phyloP scores from a whole-genome alignment of 64 coral and sea anemone genomes.

The Hydrozoanthus tunicans region DNA sequence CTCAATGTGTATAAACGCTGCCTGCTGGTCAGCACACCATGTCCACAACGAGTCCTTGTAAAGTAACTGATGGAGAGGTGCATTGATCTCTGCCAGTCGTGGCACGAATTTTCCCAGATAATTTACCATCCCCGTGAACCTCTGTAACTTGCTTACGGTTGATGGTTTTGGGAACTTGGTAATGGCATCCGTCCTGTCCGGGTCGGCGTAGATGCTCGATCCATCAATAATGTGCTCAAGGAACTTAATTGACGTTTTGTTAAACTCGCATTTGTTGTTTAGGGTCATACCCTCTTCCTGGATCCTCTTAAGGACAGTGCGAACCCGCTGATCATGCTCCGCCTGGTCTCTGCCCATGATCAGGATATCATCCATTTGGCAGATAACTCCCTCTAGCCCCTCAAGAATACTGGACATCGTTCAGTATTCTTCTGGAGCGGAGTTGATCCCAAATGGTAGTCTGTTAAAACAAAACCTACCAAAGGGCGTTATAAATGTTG shows the following conservation, averaged over 20 bases:
- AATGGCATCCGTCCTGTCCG: slow-evolving; percentile 1
- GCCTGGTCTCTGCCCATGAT: not conserved
- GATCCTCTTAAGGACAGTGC: not conserved
- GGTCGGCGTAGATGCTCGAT: slow-evolving; percentile 12
- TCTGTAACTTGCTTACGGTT: slow-evolving; percentile 16
- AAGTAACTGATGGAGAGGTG: not conserved
- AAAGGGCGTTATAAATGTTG: too few relatives aligned
- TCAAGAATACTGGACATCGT: not conserved
- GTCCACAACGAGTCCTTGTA: not conserved
- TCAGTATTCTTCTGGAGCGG: too few relatives aligned
- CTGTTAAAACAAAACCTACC: too few relatives aligned
- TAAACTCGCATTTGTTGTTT: slow-evolving; percentile 47
- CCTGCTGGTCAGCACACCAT: slow-evolving; percentile 8
- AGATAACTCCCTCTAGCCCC: not conserved
- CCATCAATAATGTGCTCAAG: not conserved
- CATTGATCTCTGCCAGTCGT: not conserved
- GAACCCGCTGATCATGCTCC: slow-evolving; percentile 24
- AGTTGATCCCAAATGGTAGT: too few relatives aligned
- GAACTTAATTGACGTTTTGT: slow-evolving; percentile 4
- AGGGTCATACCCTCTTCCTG: slow-evolving; percentile 20
- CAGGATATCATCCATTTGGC: slow-evolving; percentile 37
- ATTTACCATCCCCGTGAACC: slow-evolving; percentile 44
- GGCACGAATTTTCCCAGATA: slow-evolving; percentile 63
- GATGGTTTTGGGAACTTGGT: slow-evolving; percentile 18
- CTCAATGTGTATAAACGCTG: slow-evolving; percentile 44